Conservation (phyloP, 2,888 invertebrate species). For the Pheosia tremula region DNA sequence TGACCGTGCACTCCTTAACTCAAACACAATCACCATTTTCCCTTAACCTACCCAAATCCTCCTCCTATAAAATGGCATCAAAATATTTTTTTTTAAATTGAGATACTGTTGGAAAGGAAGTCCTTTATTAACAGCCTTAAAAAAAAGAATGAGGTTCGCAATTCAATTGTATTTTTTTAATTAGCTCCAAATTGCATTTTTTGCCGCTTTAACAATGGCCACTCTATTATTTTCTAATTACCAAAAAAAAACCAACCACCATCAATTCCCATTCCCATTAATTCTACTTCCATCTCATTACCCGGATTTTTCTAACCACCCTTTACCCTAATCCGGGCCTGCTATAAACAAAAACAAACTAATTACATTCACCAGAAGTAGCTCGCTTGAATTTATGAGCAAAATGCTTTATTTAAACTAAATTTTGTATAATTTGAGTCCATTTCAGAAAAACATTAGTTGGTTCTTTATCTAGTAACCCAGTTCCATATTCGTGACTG, state of each 20-base stretch:
- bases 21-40: no score
- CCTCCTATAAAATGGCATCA: no score
- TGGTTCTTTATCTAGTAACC: slow-evolving; percentile 22
- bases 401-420: slow-evolving; percentile 49
- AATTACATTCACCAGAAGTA: slow-evolving; percentile 43
- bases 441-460: slow-evolving; percentile 33
- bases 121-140: no score
- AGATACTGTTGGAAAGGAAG: no score
- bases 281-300: slow-evolving; percentile 26
- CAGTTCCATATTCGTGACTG: slow-evolving; percentile 16
- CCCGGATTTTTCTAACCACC: slow-evolving; percentile 19
- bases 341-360: slow-evolving; percentile 39
- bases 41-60: no score
- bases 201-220: no score
- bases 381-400: slow-evolving; percentile 50
- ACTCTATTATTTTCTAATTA: background rate
- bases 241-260: background rate
- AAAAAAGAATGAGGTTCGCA: no score
- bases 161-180: no score
- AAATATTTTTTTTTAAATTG: no score
- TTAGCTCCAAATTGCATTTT: no score
- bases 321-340: slow-evolving; percentile 11
- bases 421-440: slow-evolving; percentile 47
- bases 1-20: no score
- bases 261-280: slow-evolving; percentile 7